Evolutionary conservation across 1,140 invertebrate species (phyloP).

Genomic region (Drosophila saltans): DNA sequence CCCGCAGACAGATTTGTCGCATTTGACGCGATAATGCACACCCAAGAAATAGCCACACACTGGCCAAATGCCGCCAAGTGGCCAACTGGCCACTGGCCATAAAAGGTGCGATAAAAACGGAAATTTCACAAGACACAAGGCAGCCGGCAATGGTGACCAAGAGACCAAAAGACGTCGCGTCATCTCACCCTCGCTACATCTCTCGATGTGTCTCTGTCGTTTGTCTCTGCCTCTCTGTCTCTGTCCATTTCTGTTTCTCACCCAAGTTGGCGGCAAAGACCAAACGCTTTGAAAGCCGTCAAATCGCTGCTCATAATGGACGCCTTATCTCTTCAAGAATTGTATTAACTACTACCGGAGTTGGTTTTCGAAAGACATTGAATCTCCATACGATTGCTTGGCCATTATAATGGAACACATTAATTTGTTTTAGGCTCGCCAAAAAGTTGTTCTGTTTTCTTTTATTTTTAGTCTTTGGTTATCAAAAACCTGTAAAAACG

Average conservation of each 20-base stretch:
- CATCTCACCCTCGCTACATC: background rate
- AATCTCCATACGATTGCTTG: constrained; percentile 32
- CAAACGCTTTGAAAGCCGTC: constrained; percentile 75
- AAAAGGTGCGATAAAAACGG: constrained; percentile 81
- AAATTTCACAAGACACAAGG: constrained; percentile 71
- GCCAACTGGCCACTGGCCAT: constrained; percentile 55
- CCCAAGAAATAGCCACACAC: constrained; percentile 59
- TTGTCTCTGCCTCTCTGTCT: constrained; percentile 51
- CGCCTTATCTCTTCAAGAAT: constrained; percentile 73
- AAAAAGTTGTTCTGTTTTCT: constrained; percentile 53
- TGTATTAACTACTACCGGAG: constrained; percentile 81
- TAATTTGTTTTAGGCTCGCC: constrained; percentile 70
- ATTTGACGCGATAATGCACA: constrained; percentile 78
- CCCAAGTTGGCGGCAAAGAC: constrained; percentile 63
- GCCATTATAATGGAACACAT: constrained; percentile 72
- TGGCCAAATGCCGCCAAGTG: constrained; percentile 20
- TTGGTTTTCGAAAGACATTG: constrained; percentile 65
- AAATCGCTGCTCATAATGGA: constrained; percentile 82
- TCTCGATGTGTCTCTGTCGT: background rate
- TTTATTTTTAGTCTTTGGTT: background rate
- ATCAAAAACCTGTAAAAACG: constrained; percentile 75
- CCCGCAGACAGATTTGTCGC: constrained; percentile 76
- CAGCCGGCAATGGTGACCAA: background rate
- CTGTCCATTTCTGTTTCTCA: background rate
- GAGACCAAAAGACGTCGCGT: constrained; percentile 5